phyloP scores from a whole-genome alignment of 2,113 vertebrate genomes.

The Eupsittula cactorum region DNA sequence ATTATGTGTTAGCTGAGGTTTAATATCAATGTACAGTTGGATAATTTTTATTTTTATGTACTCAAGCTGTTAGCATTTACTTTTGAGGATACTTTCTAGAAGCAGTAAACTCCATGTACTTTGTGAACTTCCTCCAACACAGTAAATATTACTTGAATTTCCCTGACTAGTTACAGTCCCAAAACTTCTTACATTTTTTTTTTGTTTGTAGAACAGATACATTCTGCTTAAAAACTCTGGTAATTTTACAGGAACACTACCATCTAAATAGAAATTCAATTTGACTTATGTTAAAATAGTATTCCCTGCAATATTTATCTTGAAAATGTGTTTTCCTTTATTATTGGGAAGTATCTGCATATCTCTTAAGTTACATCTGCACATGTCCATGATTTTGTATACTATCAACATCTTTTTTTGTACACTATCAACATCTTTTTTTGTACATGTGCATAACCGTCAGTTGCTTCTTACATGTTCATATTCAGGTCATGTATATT shows the following conservation, averaged over 20 bases:
- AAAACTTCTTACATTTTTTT: neutral
- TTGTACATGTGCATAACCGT: too few species aligned
- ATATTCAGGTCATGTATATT: neutral
- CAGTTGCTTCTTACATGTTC: neutral
- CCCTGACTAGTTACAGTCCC: neutral
- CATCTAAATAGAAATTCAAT: neutral
- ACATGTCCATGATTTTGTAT: neutral
- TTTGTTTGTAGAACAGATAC: neutral
- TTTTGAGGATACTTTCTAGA: neutral
- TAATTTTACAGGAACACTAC: neutral
- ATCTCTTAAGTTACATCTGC: neutral
- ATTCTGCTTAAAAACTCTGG: neutral
- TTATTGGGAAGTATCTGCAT: neutral
- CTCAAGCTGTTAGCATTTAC: constrained; percentile 15
- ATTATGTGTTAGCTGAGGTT: neutral
- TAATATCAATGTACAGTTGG: constrained; percentile 1
- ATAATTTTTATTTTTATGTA: constrained; percentile 1
- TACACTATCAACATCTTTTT: neutral
- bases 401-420: neutral
- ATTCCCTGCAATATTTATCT: neutral
- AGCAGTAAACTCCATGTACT: neutral
- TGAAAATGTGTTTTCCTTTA: neutral
- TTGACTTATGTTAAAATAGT: neutral
- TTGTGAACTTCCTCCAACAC: neutral
- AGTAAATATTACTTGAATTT: neutral